Base-by-base conservation (phyloP, 2,113 vertebrate genomes). In the Lathamus discolor region DNA sequence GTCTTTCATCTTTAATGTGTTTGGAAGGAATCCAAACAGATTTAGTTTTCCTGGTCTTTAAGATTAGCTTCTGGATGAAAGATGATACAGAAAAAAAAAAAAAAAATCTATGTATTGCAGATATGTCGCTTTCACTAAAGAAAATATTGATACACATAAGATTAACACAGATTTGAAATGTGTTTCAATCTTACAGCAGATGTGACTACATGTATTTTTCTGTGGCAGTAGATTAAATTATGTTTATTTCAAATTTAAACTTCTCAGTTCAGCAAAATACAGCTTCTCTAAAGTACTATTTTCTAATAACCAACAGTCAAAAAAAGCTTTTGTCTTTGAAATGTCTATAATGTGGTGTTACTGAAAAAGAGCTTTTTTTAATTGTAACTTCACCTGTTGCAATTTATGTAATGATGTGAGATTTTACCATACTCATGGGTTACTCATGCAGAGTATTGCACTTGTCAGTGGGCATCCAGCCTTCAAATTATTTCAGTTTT, bases 211-310 rank as follows among this genome's bases (percentile, higher is more conserved):
- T 35, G 2, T n/a, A 33, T 51, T 83, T 73, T 62, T 7, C 52
- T 51, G 9, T 10, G 33, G 2, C 12, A 67, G 80, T 39, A 27
- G 11, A 67, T 46, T 62, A 90, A 86, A 62, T 44, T 46, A 43
- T 63, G n/a, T 6, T 80, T 35, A 74, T 49, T 59, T 52, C 5
- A 93, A 68, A 83, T 33, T 85, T 46, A 37, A 33, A 6, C 7
- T 25, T 94, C 22, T 75, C 55, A 62, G n/a, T 62, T 57, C 29
- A 75, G 4, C 15, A 33, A 84, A 62, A 68, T 35, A 17, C 0
- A 44, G 2, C 4, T 80, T 35, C n/a, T 35, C 4, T 48, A 37
- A 90, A 79, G 43, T 37, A 11, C 0, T 29, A 0, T 73, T 67
- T 83, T 70, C 20, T 82, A 46, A 35, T 68, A 46, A 8, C 3